Evolutionary conservation across 2,113 vertebrate species (phyloP).

Genomic region (Silurus asotus): DNA sequence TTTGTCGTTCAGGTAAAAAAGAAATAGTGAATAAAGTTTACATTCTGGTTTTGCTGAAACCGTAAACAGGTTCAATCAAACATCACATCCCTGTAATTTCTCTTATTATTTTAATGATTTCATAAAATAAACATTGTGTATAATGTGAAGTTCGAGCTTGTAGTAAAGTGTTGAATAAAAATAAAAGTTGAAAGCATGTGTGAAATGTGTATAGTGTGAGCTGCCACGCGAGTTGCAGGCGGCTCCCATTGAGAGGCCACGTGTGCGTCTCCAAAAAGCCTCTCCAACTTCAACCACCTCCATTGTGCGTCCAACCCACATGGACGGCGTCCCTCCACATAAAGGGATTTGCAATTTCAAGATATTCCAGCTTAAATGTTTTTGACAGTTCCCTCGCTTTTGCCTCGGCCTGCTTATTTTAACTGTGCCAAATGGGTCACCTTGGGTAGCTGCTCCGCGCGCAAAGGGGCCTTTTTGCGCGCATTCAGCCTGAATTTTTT

Average conservation of each 20-base stretch:
- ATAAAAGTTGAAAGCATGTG: conserved; percentile 66
- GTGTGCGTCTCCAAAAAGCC: conserved; percentile 99
- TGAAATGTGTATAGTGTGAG: conserved; percentile 91
- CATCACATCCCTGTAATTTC: neutral
- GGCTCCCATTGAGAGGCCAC: conserved; percentile 99
- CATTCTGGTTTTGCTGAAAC: neutral
- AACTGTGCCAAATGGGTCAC: conserved; percentile 99
- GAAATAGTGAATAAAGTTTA: neutral
- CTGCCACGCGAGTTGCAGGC: conserved; percentile 94
- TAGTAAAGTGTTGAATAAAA: conserved; percentile 56
- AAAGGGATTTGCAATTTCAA: conserved; percentile 99
- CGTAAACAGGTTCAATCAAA: neutral
- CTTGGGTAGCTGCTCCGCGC: conserved; percentile 99
- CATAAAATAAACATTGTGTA: neutral
- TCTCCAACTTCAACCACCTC: conserved; percentile 99
- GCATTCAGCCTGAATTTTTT: conserved; percentile 99
- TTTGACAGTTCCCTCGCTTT: conserved; percentile 99
- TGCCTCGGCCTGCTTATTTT: conserved; percentile 98
- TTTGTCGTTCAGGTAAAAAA: neutral
- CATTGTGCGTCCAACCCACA: conserved; percentile 99
- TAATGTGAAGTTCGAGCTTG: neutral
- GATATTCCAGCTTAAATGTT: conserved; percentile 99
- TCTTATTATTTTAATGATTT: too few relatives aligned
- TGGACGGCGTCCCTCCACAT: conserved; percentile 98
- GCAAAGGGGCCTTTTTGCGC: conserved; percentile 93